Conservation (phyloP, 2,113 vertebrate genomes). For the Clinocottus analis region DNA sequence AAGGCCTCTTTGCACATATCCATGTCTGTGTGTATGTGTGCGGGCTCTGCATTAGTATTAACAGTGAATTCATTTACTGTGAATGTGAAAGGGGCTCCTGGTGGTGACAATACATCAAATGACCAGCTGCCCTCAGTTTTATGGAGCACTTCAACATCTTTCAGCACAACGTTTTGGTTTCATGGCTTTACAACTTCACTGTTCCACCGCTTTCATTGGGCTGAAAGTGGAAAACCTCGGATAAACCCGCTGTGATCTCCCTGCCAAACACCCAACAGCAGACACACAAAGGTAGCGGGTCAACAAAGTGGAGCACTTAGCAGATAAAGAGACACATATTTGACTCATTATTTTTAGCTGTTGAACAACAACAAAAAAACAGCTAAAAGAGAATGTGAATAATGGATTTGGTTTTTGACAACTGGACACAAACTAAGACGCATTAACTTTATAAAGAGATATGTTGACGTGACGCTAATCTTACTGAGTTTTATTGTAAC, state of each 20-base stretch:
- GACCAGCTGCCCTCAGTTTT: neutral
- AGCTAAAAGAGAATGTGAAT: neutral
- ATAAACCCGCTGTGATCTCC: neutral
- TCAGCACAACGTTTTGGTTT: neutral
- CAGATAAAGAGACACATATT: neutral
- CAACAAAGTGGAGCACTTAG: neutral
- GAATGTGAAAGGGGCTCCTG: too few relatives aligned
- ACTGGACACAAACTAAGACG: neutral
- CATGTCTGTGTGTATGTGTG: too few relatives aligned
- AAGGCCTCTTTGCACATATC: neutral
- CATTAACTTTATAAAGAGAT: too few relatives aligned
- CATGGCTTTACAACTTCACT: neutral
- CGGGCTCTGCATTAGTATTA: neutral
- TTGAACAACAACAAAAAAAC: neutral
- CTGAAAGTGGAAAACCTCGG: neutral
- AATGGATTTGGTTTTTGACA: neutral
- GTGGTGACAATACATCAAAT: neutral
- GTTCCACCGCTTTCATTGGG: neutral
- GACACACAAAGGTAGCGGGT: neutral
- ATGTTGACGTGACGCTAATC: neutral
- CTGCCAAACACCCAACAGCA: neutral
- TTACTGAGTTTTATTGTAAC: neutral
- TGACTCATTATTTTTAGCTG: neutral
- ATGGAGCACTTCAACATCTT: neutral
- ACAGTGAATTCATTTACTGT: neutral